Conservation (phyloP, 2,888 invertebrate genomes). For the Rhodophaea formosa region DNA sequence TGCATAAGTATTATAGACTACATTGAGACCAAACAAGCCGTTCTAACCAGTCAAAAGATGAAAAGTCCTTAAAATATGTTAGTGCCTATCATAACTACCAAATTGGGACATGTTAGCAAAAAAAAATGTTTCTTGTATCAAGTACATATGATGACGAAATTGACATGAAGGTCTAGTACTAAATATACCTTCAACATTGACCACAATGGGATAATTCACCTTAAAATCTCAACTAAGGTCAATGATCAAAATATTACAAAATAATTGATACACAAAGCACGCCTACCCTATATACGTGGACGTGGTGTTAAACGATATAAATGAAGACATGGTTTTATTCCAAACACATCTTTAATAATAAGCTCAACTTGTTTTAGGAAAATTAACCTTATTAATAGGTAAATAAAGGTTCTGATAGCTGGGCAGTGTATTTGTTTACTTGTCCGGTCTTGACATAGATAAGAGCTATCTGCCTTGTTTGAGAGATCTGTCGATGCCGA, state of each 20-base stretch:
- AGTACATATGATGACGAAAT: not conserved
- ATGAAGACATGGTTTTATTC: constrained; percentile 41
- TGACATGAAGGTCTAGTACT: not conserved
- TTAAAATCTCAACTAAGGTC: not conserved
- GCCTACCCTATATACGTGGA: constrained; percentile 62
- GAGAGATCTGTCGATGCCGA: constrained; percentile 44
- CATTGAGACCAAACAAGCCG: too few relatives aligned
- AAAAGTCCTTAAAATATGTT: too few relatives aligned
- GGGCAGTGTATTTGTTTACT: constrained; percentile 9
- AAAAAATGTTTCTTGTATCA: not conserved
- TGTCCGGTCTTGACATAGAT: constrained; percentile 67
- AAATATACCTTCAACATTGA: not conserved
- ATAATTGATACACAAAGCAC: constrained; percentile 25
- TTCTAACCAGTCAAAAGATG: too few relatives aligned
- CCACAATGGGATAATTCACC: not conserved
- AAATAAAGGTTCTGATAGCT: constrained; percentile 23
- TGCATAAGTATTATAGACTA: too few relatives aligned
- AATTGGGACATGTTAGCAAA: too few relatives aligned
- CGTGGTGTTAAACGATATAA: constrained; percentile 39
- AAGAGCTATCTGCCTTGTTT: constrained; percentile 55
- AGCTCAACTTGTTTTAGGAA: constrained; percentile 29
- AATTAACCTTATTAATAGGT: constrained; percentile 31
- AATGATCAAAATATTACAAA: constrained; percentile 23
- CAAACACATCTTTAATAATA: constrained; percentile 41
- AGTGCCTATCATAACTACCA: too few relatives aligned